Conservation (phyloP, 2,113 vertebrate genomes). For the Bubalus kerabau region DNA sequence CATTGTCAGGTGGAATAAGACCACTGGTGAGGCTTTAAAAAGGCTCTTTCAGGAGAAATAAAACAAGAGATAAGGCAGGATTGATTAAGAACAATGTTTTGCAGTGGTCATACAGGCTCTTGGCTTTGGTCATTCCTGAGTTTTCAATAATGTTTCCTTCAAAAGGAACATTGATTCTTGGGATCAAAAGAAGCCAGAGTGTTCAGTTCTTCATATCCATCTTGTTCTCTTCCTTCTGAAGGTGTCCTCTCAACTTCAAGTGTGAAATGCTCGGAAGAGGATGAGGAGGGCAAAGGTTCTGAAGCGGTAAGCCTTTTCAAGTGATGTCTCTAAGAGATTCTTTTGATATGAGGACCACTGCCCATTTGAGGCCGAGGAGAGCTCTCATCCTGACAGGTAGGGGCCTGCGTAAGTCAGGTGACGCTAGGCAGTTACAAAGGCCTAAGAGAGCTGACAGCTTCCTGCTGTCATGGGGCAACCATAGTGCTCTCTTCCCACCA, state of each 20-base stretch:
- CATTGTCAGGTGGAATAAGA: not conserved
- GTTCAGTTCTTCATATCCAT: not conserved
- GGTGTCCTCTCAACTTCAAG: not conserved
- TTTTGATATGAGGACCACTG: not conserved
- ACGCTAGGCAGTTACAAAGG: not conserved
- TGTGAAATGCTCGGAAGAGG: not conserved
- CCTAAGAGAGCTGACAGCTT: not conserved
- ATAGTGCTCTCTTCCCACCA: not conserved
- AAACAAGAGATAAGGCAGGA: not conserved
- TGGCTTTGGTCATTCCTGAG: not conserved
- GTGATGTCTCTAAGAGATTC: not conserved
- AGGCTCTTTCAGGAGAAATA: not conserved
- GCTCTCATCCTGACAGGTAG: not conserved
- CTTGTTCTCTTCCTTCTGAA: not conserved
- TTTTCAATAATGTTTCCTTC: slow-evolving; percentile 2
- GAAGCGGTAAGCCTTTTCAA: not conserved
- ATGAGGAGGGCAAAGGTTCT: not conserved
- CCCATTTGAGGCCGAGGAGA: not conserved
- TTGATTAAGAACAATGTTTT: not conserved
- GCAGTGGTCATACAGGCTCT: not conserved
- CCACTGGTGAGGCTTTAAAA: not conserved
- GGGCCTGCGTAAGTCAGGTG: not conserved
- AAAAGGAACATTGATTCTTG: not conserved
- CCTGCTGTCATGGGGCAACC: not conserved
- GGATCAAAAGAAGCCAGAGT: not conserved